Evolutionary conservation across 2,113 vertebrate species (phyloP), one percentile per base, ranked within the genome.

Genomic region (Oncorhynchus keta): DNA sequence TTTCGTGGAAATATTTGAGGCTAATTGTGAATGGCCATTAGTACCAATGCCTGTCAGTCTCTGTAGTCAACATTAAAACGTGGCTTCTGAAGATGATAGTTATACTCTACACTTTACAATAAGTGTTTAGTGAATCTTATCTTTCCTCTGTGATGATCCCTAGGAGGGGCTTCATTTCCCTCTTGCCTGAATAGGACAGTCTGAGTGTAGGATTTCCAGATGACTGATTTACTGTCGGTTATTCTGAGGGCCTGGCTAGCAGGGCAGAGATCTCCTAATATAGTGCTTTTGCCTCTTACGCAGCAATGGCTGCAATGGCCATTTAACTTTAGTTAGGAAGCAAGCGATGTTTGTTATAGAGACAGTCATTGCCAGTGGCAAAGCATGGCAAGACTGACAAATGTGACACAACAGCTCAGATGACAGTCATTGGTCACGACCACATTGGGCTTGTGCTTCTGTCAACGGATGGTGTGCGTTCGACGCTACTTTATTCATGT

Each of bases 231-330:
- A 70, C 74, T 69, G 76, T 74, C 59, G 70, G 84, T 87, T 91
- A 89, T 88, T 90, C 86, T 86, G 35, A 89, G 88, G 84, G 73
- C 82, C 80, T 67, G 28, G 62, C 30, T 49, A 57, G 72, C 35
- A 49, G 7, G 39, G 49, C 66, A 65, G 73, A 68, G 78, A 59
- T 80, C 74, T 88, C 87, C 87, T 86, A 85, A 91, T 89, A 88
- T 88, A 86, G 87, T 85, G 79, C 71, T 78, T 70, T 68, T 32
- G 74, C 80, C 32, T 76, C 1, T 39, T 61, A 20, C 68, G 13
- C 75, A 70, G 57, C 28, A 6, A 73, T 39, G 24, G 28, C 67
- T 51, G 64, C 32, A 59, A 13, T 26, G 26, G 64, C 68, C 66
- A 39, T 74, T 70, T 66, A 32, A 66, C 69, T 77, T 86, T 78